Percentiles rank a stretch among this genome's conserved stretches.
Conservation (phyloP, 2,797 vertebrate species). For the Pangasius macronema region DNA sequence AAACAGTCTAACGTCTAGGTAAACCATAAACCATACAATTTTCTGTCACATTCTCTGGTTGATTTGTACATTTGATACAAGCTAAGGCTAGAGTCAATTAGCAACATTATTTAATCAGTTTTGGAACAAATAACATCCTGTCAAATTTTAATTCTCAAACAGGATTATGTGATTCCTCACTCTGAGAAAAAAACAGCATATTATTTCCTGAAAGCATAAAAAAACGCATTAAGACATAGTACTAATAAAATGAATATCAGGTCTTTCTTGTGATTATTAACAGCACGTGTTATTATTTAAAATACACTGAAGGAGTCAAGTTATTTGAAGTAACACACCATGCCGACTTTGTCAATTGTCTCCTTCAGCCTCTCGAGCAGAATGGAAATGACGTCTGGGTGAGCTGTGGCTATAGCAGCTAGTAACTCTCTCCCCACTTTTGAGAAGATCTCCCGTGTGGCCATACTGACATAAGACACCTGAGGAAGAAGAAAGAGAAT, state of each 20-base stretch:
- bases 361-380: constrained; percentile 86
- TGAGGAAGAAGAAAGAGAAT: constrained; percentile 53
- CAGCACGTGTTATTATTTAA: neutral
- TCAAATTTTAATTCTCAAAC: neutral
- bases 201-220: neutral
- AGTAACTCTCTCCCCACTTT: constrained; percentile 94
- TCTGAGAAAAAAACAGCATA: neutral
- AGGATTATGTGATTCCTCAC: neutral
- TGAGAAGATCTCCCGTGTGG: constrained; percentile 94
- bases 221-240: neutral
- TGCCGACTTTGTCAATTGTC: constrained; percentile 91
- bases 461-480: constrained; percentile 90
- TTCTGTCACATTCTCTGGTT: neutral
- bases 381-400: constrained; percentile 86
- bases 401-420: constrained; percentile 84
- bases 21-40: neutral
- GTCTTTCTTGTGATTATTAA: neutral
- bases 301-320: neutral
- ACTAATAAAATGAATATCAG: neutral
- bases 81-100: neutral
- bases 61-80: neutral
- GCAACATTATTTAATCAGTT: neutral
- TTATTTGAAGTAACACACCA: constrained; percentile 77
- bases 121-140: neutral
- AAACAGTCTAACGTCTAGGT: too few species aligned